Base-by-base conservation (phyloP, 2,888 invertebrate species). In the Periphyllus acericola region DNA sequence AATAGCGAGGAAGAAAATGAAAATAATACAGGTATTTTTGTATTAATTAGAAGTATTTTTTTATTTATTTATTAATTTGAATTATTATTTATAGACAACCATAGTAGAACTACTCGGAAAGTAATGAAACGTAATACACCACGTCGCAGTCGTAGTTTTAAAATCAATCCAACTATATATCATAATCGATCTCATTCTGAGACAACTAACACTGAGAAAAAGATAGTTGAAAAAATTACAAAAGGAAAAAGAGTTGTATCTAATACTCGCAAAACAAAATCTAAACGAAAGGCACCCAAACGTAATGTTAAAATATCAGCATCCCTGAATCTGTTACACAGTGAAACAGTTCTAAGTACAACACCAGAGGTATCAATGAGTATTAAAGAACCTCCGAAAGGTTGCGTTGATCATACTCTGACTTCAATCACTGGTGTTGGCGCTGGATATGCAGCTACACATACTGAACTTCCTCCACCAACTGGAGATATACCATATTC, bases 401-500 rank as follows among this genome's bases (percentile, higher is more conserved):
- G 98, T 85, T 97, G 97, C 91, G 96, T 98, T 89, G 97, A 97
- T 92, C 97, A 97, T 91, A 96, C 97, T 90, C 92, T 98, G 89
- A 96, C 97, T 6, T 95, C 96, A 76, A 92, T 97, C 84, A 95
- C 96, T 74, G 93, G 94, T 86, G 93, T 93, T 90, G 93, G 94
- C 91, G 94, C 94, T 91, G 93, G 94, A 89, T 92, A 93, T 40
- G 89, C 90, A 32, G 90, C 91, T 71, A 90, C 90, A 21, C 97
- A 97, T 92, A 94, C 95, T 87, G 97, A 97, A 92, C 92, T 97
- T 90, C 96, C 97, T 81, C 93, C 94, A 89, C 94, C 95, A 89
- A 96, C 96, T 71, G 93, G 94, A 90, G 94, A 94, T 89, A 95
- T 96, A 84, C 97, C 97, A 1, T 97, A 97, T 92, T 95, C 96